Conservation (phyloP, 2,113 vertebrate species). For the Anhinga anhinga region DNA sequence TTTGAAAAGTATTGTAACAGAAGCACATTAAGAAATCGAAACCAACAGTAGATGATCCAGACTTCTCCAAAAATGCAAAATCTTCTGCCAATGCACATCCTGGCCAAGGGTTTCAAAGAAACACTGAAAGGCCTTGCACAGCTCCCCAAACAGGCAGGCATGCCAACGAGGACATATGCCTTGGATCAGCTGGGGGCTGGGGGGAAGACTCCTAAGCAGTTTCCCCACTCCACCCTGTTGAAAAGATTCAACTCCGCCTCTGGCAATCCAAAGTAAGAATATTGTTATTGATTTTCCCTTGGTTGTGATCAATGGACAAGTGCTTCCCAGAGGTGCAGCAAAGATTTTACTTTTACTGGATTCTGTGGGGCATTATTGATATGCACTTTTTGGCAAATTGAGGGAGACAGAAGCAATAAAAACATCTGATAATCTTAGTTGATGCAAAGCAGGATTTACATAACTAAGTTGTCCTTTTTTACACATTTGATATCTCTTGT, state of each 20-base stretch:
- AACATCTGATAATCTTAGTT: background rate
- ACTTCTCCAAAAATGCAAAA: background rate
- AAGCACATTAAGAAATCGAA: background rate
- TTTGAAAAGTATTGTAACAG: background rate
- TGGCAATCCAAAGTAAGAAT: background rate
- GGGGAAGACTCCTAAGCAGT: background rate
- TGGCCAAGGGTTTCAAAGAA: background rate
- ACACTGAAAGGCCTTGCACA: rapidly evolving
- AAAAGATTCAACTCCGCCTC: background rate
- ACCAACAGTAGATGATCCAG: background rate
- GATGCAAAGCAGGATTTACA: background rate
- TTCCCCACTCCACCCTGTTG: background rate
- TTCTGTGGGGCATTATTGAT: background rate
- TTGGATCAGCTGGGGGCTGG: background rate
- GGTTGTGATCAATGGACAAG: background rate
- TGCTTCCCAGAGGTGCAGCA: background rate
- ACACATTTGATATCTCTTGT: background rate
- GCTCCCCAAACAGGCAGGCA: background rate
- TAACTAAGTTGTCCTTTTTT: background rate
- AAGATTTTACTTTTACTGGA: background rate
- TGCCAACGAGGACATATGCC: background rate
- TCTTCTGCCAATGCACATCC: background rate
- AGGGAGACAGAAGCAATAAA: background rate
- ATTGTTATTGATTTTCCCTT: background rate
- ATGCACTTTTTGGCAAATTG: background rate